Percentiles rank a stretch among this genome's conserved stretches.
Evolutionary conservation across 2,888 invertebrate species (phyloP).

Genomic region (Philhelius pedissequus): DNA sequence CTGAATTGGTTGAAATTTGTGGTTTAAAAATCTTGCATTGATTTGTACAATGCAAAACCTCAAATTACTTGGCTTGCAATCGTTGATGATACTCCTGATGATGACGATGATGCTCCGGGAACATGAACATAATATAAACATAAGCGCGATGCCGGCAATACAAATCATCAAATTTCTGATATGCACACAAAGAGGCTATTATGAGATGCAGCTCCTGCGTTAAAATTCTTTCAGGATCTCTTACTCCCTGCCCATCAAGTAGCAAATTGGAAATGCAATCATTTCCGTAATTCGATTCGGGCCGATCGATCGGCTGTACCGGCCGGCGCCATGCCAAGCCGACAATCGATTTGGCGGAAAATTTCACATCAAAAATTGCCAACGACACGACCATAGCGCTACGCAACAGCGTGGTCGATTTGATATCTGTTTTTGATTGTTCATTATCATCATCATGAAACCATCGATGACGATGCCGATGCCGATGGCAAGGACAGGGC

Average conservation of each 20-base stretch:
- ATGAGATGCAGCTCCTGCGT: constrained; percentile 58
- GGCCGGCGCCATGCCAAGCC: constrained; percentile 40
- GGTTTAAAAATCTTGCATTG: not conserved
- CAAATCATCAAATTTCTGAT: constrained; percentile 57
- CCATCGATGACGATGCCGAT: not conserved
- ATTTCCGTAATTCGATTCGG: constrained; percentile 66
- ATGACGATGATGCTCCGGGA: not conserved
- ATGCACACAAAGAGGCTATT: constrained; percentile 47
- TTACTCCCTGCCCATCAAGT: not conserved
- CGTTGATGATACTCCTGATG: not conserved
- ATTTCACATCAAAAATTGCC: constrained; percentile 62
- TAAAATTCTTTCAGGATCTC: constrained; percentile 41
- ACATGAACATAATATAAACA: constrained; percentile 22
- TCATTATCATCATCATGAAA: not conserved
- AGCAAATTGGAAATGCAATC: constrained; percentile 64
- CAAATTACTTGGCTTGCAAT: not conserved
- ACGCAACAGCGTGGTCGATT: constrained; percentile 6
- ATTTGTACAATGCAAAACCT: not conserved
- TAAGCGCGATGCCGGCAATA: constrained; percentile 6
- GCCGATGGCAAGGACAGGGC: not conserved
- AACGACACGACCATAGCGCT: constrained; percentile 1
- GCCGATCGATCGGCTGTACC: not conserved
- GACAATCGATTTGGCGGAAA: constrained; percentile 69
- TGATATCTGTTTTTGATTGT: constrained; percentile 21
- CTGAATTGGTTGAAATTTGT: not conserved